Evolutionary conservation across 2,113 vertebrate genomes (phyloP), one percentile per base, ranked within the genome.

Genomic region (Chelonoidis abingdonii): DNA sequence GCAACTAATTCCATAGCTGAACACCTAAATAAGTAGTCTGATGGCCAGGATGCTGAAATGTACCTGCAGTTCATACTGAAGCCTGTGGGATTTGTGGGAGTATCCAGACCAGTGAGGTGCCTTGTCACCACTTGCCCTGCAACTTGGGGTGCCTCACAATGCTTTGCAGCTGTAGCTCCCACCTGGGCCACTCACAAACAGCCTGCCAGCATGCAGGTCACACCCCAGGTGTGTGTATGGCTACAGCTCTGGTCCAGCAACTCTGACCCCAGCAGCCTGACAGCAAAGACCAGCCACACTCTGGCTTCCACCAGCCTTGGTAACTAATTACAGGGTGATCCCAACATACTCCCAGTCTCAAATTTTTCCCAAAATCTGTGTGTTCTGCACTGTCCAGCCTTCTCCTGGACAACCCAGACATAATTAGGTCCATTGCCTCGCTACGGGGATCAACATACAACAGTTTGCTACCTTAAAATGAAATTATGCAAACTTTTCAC

Each of bases 1-100:
- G 80, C 88, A 41, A 65, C 6, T 79, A 94, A 83, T 91, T 92
- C 90, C 72, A 78, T 85, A 93, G 96, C 65, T 47, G 41, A 3
- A 87, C 24, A 84, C 93, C 41, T 89, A 41, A 13, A 93, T 87
- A 0, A 0, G n/a, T 25, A 54, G 91, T 57, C 65, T 69, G 35
- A 69, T n/a, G 65, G 69, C 49, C 12, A 29, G 35, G 80, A 27
- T 88, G 93, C 82, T 31, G 47, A 84, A 93, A 95, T 41, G 11
- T 87, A 3, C 49, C 17, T 85, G 1, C 75, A 27, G 10, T 24
- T 84, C 25, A 69, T 90, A 10, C 13, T 2, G 49, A 92, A 94
- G 81, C 49, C 24, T 75, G 52, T 35, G 41, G 10, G 29, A 2
- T 69, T 89, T 90, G 29, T 44, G 89, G 52, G 13, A 92, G 4